Percentiles rank a stretch among this genome's conserved stretches.
Evolutionary conservation across 2,888 invertebrate genomes (phyloP).

Genomic region (Chalcosyrphus nemorum): DNA sequence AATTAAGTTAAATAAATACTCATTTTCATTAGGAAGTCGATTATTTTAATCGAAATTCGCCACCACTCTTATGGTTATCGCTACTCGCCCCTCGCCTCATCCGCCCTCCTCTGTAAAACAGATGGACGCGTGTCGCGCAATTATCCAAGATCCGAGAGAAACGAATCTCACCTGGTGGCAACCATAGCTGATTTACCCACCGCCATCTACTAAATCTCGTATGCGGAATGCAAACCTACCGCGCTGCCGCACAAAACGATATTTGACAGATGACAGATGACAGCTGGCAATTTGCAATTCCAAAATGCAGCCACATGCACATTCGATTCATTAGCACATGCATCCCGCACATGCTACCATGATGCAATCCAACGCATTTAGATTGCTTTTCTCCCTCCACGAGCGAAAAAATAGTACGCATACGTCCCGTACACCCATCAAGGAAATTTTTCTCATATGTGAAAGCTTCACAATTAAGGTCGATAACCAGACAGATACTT

Average conservation of each 20-base stretch:
- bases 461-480: slow-evolving; percentile 33
- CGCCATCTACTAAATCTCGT: slow-evolving; percentile 35
- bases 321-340: slow-evolving; percentile 62
- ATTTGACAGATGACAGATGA: slow-evolving; percentile 63
- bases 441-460: background rate
- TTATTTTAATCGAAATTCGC: slow-evolving; percentile 45
- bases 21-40: slow-evolving; percentile 38
- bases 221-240: slow-evolving; percentile 49
- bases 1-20: slow-evolving; percentile 7
- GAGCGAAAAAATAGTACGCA: slow-evolving; percentile 27
- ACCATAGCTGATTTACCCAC: background rate
- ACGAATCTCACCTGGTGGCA: slow-evolving; percentile 53
- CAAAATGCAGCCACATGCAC: slow-evolving; percentile 65
- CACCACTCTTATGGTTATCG: background rate
- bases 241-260: slow-evolving; percentile 6
- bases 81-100: background rate
- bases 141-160: slow-evolving; percentile 35
- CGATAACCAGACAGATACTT: slow-evolving; percentile 39
- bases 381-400: slow-evolving; percentile 24
- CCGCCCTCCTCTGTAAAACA: background rate
- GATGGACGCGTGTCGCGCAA: slow-evolving; percentile 49
- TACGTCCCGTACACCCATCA: slow-evolving; percentile 41
- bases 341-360: slow-evolving; percentile 7
- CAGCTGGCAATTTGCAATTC: slow-evolving; percentile 69
- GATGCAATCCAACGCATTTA: slow-evolving; percentile 72